Evolutionary conservation across 2,888 invertebrate species (phyloP).

Genomic region (Noctua janthina): DNA sequence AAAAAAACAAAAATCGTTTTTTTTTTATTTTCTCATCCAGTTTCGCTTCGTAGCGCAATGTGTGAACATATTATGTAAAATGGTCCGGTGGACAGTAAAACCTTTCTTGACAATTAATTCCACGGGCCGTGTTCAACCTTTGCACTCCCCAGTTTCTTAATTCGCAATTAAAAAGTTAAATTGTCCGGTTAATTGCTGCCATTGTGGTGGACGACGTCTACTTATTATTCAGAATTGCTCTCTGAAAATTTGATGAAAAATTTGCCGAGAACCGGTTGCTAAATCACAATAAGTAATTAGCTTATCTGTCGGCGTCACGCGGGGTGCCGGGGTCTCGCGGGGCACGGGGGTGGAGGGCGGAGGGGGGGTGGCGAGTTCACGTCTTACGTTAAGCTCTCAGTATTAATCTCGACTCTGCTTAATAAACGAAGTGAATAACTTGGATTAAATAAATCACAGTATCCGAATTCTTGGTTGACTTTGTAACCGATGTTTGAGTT

Average conservation of each 20-base stretch:
- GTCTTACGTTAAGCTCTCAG: conserved; percentile 82
- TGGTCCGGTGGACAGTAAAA: conserved; percentile 61
- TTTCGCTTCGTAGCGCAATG: conserved; percentile 21
- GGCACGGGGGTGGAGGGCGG: conserved; percentile 60
- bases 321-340: conserved; percentile 70
- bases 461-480: conserved; percentile 75
- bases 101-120: conserved; percentile 80
- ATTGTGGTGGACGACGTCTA: conserved; percentile 85
- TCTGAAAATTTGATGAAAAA: conserved; percentile 83
- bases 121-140: conserved; percentile 82
- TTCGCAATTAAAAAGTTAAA: conserved; percentile 89
- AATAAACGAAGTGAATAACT: conserved; percentile 84
- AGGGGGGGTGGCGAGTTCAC: conserved; percentile 71
- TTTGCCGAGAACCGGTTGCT: conserved; percentile 80
- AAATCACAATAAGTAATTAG: conserved; percentile 88
- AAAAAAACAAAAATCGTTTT: not conserved
- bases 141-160: conserved; percentile 85
- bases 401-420: conserved; percentile 84
- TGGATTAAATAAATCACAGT: conserved; percentile 81
- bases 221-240: conserved; percentile 84
- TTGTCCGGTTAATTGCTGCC: conserved; percentile 88
- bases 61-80: conserved; percentile 44
- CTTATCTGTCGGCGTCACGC: conserved; percentile 87
- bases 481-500: conserved; percentile 68
- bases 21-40: conserved; percentile 18